Base-by-base conservation (phyloP, 2,888 invertebrate genomes). In the Caprella mutica region DNA sequence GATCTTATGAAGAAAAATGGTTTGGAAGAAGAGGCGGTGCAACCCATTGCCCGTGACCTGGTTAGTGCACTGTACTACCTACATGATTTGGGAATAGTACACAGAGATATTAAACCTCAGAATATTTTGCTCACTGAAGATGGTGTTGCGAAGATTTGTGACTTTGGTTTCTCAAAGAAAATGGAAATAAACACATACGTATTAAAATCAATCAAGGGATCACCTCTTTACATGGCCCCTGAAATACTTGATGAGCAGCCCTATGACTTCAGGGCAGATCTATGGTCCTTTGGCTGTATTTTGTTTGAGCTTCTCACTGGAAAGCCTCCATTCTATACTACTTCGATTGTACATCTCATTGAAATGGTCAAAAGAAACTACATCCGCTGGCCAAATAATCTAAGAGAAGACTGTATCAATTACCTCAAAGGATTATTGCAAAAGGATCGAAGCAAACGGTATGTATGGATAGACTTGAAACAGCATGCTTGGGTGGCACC, bases 141-240 rank as follows among this genome's bases (percentile, higher is more conserved):
- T 58, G 85, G 89, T 38, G 75, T 78, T 50, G 90, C 90, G 0
- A 94, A 94, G 71, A 74, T 94, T 0, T 94, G 94, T 74, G 94
- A 94, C 72, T 94, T 94, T 78, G 94, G 91, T 1, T 83, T 94
- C 69, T 94, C 94, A 0, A 79, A 92, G 40, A 86, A 87, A 66
- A 91, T 94, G 90, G 90, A 88, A 39, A 84, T 86, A 68, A 85
- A 89, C 53, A 92, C 92, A 1, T 86, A 92, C 69, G 88, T 94
- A 43, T 74, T 94, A 2, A 94, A 92, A n/a, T 93, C 93, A 1
- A 90, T 94, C 52, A 94, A 93, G 77, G 90, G 86, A 2, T 90
- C 90, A 5, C 94, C 94, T 0, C 74, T 94, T 23, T 94, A 94
- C 70, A 94, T 94, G 93, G 92, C 93, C 4, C 94, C 94, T 0